These are phyloP conservation scores for Delichon dasypus DNA, from an alignment of 2,797 vertebrate genomes.

Conservation along the genomic window DNA sequence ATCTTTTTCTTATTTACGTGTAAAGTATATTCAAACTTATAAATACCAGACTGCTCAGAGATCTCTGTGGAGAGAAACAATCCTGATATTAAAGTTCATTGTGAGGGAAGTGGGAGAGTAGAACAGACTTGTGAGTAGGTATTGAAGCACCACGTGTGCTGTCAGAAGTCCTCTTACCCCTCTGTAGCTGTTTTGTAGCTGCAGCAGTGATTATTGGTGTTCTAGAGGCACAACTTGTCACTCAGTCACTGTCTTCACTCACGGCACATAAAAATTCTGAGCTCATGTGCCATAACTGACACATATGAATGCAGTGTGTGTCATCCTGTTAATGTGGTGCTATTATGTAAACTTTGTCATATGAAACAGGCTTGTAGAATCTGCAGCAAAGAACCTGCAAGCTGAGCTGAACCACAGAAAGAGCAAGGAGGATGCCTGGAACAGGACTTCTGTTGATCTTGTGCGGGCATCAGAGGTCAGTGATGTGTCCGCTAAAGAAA, in stretches of 20 bases:
- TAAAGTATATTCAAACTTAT: not conserved
- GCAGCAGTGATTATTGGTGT: not conserved
- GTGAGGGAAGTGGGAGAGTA: not conserved
- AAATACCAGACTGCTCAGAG: not conserved
- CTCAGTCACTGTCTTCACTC: not conserved
- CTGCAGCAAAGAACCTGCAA: constrained; percentile 89
- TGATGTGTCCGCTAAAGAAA: not conserved
- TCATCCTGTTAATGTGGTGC: not conserved
- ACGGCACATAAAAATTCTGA: rapidly evolving
- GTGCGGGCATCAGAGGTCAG: constrained; percentile 92
- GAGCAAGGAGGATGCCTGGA: constrained; percentile 94
- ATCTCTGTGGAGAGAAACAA: not conserved
- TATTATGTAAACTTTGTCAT: not conserved
- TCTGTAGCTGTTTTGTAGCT: not conserved
- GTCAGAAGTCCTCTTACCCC: not conserved
- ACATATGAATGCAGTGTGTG: not conserved
- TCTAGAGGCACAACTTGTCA: not conserved
- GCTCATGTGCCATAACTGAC: not conserved
- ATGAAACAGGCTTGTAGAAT: constrained; percentile 83
- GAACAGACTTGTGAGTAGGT: not conserved
- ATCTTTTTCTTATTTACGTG: not conserved
- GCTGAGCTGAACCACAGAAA: constrained; percentile 82
- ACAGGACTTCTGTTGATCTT: constrained; percentile 90
- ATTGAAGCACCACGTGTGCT: not conserved
- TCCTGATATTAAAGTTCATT: not conserved